These are phyloP conservation scores for Morpho helenor DNA, from an alignment of 2,888 invertebrate species.

Conservation along the genomic window DNA sequence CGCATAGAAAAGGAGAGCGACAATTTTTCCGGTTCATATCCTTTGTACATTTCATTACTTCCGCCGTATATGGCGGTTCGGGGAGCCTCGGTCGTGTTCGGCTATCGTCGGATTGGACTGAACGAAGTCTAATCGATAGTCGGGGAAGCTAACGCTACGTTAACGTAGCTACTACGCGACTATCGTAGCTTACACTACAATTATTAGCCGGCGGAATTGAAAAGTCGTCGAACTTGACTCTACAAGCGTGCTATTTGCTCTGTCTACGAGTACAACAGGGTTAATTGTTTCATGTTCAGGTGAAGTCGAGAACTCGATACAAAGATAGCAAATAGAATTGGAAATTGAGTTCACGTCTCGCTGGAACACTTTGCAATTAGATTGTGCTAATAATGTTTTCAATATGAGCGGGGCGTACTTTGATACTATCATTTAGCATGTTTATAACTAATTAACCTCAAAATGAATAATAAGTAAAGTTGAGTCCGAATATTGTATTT, in stretches of 20 bases:
- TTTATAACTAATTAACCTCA: no score
- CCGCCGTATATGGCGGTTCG: conserved; percentile 67
- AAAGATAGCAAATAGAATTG: conserved; percentile 33
- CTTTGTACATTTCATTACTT: conserved; percentile 77
- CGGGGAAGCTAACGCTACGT: conserved; percentile 50
- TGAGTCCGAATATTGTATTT: no score
- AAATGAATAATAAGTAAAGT: no score
- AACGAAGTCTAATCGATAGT: conserved; percentile 64
- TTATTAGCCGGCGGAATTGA: conserved; percentile 42
- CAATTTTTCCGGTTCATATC: conserved; percentile 78
- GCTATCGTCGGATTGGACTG: conserved; percentile 47
- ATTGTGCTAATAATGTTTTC: conserved; percentile 25
- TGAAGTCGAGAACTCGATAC: conserved; percentile 34
- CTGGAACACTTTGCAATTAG: conserved; percentile 25
- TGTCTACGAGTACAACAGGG: conserved; percentile 31
- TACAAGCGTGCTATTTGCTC: conserved; percentile 34
- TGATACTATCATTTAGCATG: conserved; percentile 7
- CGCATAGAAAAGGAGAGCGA: conserved; percentile 69
- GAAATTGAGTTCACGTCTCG: conserved; percentile 33
- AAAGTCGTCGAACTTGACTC: conserved; percentile 48
- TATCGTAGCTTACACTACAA: conserved; percentile 63
- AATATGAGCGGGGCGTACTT: conserved; percentile 11
- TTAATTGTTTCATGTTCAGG: conserved; percentile 37
- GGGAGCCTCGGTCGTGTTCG: conserved; percentile 48
- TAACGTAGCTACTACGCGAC: conserved; percentile 58